Evolutionary conservation across 2,797 vertebrate genomes (phyloP), one percentile per base, ranked within the genome.

Genomic region (Euthynnus affinis): DNA sequence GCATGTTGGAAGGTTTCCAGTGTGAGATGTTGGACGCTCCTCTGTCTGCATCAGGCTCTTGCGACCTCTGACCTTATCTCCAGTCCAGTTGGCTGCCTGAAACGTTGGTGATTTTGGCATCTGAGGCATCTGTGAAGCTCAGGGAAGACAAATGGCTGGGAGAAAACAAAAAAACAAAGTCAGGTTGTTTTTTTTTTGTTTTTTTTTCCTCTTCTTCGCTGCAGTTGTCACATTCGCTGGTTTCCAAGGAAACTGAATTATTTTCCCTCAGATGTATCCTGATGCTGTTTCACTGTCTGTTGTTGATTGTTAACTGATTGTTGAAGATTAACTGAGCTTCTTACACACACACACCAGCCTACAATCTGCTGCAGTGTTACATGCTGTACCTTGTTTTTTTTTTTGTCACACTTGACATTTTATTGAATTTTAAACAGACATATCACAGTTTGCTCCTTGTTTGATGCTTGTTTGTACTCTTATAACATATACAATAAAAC

Each of bases 231-330:
- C 34, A 42, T 83, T 78, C 74, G 37, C 60, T 57, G 12, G 85
- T 89, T 89, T 85, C 85, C 82, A 80, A 32, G 80, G 87, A 85
- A 87, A 89, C 81, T 2, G 63, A 70, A 51, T 66, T 55, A 29
- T 76, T 80, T 57, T 46, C 56, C 44, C 18, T 79, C 61, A 82
- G 69, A 67, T 72, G 72, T 29, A 4, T 77, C 40, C 60, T 66
- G 78, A 74, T 56, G 66, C 34, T 71, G 49, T 55, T 65, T 57
- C 20, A 22, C 25, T 61, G 14, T 29, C 27, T 29, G 27, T 29
- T 29, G 27, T 57, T 3, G 42, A 44, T 37, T 46, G 56, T 44
- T 27, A 48, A 61, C 13, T 44, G 29, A 32, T 44, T 15, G 14
- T 2, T 14, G 32, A 59, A 37, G 61, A 74, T 65, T 27, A 68